Conservation (phyloP, 2,113 vertebrate genomes). For the Arenaria interpres region DNA sequence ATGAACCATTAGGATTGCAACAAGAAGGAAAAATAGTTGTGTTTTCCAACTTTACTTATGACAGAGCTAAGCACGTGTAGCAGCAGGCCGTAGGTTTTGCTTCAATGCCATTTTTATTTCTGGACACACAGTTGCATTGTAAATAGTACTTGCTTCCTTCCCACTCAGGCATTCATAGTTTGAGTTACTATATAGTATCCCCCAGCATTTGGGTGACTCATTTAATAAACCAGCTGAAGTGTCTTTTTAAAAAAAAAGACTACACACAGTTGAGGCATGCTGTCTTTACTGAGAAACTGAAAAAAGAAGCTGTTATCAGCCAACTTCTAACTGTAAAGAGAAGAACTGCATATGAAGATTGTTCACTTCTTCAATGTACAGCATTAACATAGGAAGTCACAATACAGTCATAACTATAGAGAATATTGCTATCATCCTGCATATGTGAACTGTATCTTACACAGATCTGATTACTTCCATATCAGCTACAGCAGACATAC, state of each 20-base stretch:
- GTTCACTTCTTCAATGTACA: not conserved
- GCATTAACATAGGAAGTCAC: not conserved
- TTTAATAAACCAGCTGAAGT: slow-evolving; percentile 19
- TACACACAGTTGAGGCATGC: not conserved
- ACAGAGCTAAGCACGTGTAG: not conserved
- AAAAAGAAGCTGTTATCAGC: not conserved
- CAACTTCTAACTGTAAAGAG: not conserved
- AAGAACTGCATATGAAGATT: not conserved
- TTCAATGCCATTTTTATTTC: not conserved
- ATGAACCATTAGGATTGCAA: not conserved
- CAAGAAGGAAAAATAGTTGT: not conserved
- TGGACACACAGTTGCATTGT: not conserved
- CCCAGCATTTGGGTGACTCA: not conserved
- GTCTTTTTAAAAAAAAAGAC: not conserved
- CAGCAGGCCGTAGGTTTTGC: not conserved
- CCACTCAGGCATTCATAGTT: not conserved
- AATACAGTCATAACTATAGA: not conserved
- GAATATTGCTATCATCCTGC: not conserved
- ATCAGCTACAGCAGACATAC: not conserved
- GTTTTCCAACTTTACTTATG: not conserved
- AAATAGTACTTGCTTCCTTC: not conserved
- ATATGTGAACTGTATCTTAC: not conserved
- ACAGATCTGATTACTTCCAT: not conserved
- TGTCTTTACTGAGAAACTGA: not conserved
- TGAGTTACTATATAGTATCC: not conserved